Percentiles rank a stretch among this genome's conserved stretches.
Conservation (phyloP, 1,140 invertebrate genomes). For the Drosophila parvula region DNA sequence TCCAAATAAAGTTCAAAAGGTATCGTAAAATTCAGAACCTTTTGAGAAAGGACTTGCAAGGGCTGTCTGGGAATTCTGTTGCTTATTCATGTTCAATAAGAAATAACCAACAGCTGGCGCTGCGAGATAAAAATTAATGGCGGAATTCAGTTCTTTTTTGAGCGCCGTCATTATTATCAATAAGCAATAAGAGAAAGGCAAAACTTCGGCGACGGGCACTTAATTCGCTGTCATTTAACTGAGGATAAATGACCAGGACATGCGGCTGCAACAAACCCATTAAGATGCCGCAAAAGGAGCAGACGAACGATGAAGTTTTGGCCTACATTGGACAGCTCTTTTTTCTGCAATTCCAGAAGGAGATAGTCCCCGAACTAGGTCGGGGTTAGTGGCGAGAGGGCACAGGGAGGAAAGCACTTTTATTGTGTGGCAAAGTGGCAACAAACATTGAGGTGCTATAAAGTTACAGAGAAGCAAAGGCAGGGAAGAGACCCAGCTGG, state of each 20-base stretch:
- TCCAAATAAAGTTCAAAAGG: not conserved
- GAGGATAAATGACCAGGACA: conserved; percentile 70
- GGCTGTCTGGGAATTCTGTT: not conserved
- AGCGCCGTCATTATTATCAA: conserved; percentile 72
- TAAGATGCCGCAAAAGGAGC: conserved; percentile 37
- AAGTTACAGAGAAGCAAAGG: conserved; percentile 53
- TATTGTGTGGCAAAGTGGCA: conserved; percentile 75
- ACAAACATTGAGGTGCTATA: conserved; percentile 69
- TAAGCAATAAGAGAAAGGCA: conserved; percentile 63
- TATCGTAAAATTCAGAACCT: not conserved
- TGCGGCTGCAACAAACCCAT: conserved; percentile 58
- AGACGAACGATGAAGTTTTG: conserved; percentile 38
- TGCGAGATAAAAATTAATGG: conserved; percentile 75
- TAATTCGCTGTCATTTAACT: conserved; percentile 77
- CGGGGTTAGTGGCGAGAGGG: conserved; percentile 14
- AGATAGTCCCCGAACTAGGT: conserved; percentile 16
- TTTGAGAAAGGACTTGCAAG: not conserved
- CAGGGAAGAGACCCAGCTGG: conserved; percentile 18
- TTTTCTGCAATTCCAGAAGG: conserved; percentile 42
- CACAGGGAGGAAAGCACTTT: conserved; percentile 47
- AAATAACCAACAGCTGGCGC: conserved; percentile 47
- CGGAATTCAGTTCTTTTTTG: conserved; percentile 48
- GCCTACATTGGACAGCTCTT: conserved; percentile 39
- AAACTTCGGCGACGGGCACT: conserved; percentile 58
- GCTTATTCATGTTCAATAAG: conserved; percentile 33